phyloP scores from a whole-genome alignment of 2,113 vertebrate species.

The Neoarius graeffei region DNA sequence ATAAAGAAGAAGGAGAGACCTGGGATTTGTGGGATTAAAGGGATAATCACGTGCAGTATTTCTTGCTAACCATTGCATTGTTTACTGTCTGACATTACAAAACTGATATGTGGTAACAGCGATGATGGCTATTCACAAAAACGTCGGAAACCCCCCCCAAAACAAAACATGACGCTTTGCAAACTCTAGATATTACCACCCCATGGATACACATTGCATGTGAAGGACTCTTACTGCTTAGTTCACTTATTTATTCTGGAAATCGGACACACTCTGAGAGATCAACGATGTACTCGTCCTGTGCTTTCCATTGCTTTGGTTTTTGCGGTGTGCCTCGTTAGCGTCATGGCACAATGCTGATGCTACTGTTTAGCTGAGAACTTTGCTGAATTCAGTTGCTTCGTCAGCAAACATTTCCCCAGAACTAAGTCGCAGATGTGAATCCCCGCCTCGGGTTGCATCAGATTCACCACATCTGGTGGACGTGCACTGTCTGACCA shows the following conservation, averaged over 20 bases:
- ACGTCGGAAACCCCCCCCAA: constrained; percentile 17
- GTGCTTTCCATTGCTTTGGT: constrained; percentile 24
- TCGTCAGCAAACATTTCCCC: constrained; percentile 61
- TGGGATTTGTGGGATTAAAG: constrained; percentile 19
- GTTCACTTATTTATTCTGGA: not conserved
- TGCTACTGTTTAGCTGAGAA: constrained; percentile 45
- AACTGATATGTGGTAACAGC: constrained; percentile 64
- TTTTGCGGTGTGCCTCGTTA: constrained; percentile 51
- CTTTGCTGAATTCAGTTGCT: constrained; percentile 43
- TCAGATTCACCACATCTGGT: constrained; percentile 45
- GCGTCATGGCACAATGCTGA: constrained; percentile 60
- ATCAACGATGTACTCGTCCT: not conserved
- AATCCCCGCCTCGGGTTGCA: constrained; percentile 45
- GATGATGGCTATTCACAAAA: constrained; percentile 62
- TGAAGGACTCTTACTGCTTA: not conserved
- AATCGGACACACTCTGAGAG: not conserved
- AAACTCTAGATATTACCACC: not conserved
- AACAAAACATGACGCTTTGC: not conserved
- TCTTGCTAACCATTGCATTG: constrained; percentile 53
- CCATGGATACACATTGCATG: not conserved
- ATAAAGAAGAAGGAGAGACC: not conserved
- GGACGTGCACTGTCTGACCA: constrained; percentile 34
- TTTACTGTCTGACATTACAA: constrained; percentile 71
- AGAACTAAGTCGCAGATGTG: constrained; percentile 39
- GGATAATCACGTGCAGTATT: constrained; percentile 28